Evolutionary conservation across 2,797 vertebrate genomes (phyloP), one percentile per base, ranked within the genome.

Genomic region (Sebastes oblongus): DNA sequence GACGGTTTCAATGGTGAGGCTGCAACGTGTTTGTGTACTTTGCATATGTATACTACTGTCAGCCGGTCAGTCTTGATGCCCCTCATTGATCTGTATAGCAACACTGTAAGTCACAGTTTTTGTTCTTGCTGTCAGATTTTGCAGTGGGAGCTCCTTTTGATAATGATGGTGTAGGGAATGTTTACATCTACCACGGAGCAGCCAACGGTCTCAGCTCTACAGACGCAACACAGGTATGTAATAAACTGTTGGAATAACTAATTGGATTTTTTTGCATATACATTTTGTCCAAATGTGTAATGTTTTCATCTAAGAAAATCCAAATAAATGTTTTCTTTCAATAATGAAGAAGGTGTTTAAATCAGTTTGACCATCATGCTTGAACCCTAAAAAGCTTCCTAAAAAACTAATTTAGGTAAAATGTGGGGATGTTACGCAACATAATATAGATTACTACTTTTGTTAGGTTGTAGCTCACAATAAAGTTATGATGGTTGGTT

Each of bases 81-180:
- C 13, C 13, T 36, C 4, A 12, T 8, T 60, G 20, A 66, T 6
- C 24, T 60, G 2, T 42, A 34, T 24, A 42, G 56, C 11, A 5
- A 6, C 22, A 0, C 3, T 69, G 11, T 27, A 30, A 77, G 42
- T 59, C 18, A 34, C 13, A 39, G 18, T 50, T 85, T 11, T 78
- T 6, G 2, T 56, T 94, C 1, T 85, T 86, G 78, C 82, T 66
- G n/a, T 91, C 93, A 99, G 98, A 99, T 94, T 96, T 99, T 91
- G 98, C 98, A 27, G 95, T 99, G 10, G 98, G 98, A 77, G 98
- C 98, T 55, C 98, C 98, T 0, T 97, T 98, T 75, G 96, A 96
- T 7, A 93, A 92, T 2, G 66, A 75, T 0, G 89, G 83, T 9
- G 52, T 27, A 14, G 98, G 98, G 58, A 96, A 91, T 3, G 98